These are phyloP conservation scores for Sphenodon punctatus DNA, from an alignment of 2,797 vertebrate genomes.

Conservation along the genomic window DNA sequence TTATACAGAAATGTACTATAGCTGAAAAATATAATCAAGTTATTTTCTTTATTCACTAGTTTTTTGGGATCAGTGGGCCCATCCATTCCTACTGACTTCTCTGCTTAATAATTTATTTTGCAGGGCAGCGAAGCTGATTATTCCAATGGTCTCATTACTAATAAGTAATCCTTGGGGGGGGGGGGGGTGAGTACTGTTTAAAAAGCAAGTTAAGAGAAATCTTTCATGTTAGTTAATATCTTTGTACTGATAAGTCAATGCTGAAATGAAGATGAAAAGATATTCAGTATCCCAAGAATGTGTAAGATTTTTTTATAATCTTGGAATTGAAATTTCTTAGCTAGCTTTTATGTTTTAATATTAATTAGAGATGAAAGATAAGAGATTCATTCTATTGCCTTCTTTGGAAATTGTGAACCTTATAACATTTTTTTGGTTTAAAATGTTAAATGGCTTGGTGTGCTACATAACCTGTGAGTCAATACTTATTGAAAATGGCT, in stretches of 20 bases:
- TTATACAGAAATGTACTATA: conserved; percentile 18
- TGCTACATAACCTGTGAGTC: rapidly evolving
- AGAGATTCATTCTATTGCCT: neutral
- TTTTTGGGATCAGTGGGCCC: conserved; percentile 24
- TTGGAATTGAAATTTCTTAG: neutral
- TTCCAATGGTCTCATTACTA: neutral
- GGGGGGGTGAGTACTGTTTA: neutral
- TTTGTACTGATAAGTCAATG: neutral
- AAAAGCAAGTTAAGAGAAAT: neutral
- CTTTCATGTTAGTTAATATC: neutral
- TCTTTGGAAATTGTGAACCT: neutral
- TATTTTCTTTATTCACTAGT: neutral
- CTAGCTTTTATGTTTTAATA: neutral
- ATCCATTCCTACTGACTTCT: conserved; percentile 3
- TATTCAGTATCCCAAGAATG: neutral
- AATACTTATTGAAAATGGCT: neutral
- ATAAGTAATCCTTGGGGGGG: neutral
- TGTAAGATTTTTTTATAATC: neutral
- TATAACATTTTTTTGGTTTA: neutral
- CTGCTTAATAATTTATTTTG: neutral
- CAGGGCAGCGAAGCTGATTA: neutral
- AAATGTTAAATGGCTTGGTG: neutral
- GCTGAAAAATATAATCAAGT: neutral
- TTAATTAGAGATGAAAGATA: neutral
- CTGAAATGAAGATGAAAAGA: neutral